Percentiles rank a stretch among this genome's conserved stretches.
phyloP scores from a whole-genome alignment of 2,888 invertebrate species.

The Oligia strigilis region DNA sequence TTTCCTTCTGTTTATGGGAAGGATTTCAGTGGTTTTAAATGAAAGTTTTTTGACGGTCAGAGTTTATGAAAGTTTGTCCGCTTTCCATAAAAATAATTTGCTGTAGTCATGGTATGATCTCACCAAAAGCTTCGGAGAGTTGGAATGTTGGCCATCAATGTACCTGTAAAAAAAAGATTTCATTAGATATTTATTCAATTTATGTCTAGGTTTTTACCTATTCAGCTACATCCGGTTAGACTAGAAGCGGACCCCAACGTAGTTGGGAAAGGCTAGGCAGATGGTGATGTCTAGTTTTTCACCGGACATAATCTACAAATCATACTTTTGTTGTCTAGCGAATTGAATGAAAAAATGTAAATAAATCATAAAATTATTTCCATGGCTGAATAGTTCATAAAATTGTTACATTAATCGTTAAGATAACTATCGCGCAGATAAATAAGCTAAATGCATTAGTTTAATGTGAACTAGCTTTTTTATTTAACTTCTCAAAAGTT shows the following conservation, averaged over 20 bases:
- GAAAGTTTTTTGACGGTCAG: background rate
- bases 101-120: slow-evolving; percentile 21
- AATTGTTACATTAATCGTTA: slow-evolving; percentile 53
- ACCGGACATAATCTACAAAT: background rate
- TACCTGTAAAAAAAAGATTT: slow-evolving; percentile 54
- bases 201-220: background rate
- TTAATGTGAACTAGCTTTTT: slow-evolving; percentile 36
- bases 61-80: background rate
- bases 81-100: background rate
- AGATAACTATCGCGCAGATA: slow-evolving; percentile 53
- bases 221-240: too few relatives aligned
- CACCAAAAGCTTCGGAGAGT: slow-evolving; percentile 20
- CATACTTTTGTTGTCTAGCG: background rate
- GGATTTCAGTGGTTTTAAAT: background rate
- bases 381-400: slow-evolving; percentile 54
- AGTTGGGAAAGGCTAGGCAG: too few relatives aligned
- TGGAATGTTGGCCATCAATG: background rate
- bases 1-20: background rate
- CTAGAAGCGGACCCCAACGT: too few relatives aligned
- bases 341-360: slow-evolving; percentile 26
- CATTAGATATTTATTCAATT: slow-evolving; percentile 13
- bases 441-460: slow-evolving; percentile 38
- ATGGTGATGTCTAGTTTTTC: background rate
- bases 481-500: slow-evolving; percentile 36
- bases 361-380: slow-evolving; percentile 38